Conservation (phyloP, 2,888 invertebrate genomes). For the Idaea biselata region DNA sequence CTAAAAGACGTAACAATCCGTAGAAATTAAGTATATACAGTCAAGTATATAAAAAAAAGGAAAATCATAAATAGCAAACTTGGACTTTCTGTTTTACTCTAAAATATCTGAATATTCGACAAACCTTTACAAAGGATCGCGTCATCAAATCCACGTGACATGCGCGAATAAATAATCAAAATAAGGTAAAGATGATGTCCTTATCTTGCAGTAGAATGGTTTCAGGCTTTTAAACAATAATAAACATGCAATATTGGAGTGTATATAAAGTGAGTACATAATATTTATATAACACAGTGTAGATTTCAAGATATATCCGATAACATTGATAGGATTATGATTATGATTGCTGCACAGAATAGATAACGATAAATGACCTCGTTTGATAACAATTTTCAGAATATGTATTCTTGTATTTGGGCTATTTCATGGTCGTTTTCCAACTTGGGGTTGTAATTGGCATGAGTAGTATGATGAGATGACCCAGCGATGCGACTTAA, state of each 20-base stretch:
- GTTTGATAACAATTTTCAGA: conserved; percentile 45
- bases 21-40: no score
- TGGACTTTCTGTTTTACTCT: background rate
- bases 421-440: conserved; percentile 8
- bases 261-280: background rate
- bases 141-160: no score
- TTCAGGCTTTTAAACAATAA: background rate
- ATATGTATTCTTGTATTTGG: conserved; percentile 32
- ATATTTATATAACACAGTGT: background rate
- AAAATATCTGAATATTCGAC: background rate
- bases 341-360: conserved; percentile 54
- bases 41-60: background rate
- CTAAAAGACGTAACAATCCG: no score
- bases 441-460: background rate
- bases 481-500: no score
- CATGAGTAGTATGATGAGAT: background rate
- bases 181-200: no score
- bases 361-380: conserved; percentile 50
- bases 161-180: background rate
- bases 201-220: no score
- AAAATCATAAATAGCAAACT: no score
- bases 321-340: conserved; percentile 45
- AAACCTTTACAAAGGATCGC: background rate
- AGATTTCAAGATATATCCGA: conserved; percentile 24
- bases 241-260: background rate